Evolutionary conservation across 2,113 vertebrate genomes (phyloP), one percentile per base, ranked within the genome.

Genomic region (Oryzias melastigma): DNA sequence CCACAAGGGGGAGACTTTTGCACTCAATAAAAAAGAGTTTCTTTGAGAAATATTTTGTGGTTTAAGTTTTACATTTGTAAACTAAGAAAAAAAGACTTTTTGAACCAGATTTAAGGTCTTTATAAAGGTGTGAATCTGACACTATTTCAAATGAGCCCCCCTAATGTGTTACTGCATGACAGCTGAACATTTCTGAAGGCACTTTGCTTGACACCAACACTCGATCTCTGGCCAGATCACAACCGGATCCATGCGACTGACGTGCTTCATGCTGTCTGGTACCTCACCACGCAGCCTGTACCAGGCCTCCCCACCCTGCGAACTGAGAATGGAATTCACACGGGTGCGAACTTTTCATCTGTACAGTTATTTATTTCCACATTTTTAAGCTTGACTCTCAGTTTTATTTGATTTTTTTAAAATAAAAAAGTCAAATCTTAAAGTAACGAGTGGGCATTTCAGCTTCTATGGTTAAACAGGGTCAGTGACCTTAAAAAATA

Each of bases 181-280:
- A 35, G 35, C 35, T 35, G 35, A 12, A 13, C 35, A 35, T 35
- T 35, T 3, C 35, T 12, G 35, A 35, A 35, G 8, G 35, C 51
- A 22, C 47, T 17, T 54, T 60, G 29, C 29, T 54, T 40, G 52
- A 4, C 45, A 14, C 52, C 14, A 12, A 22, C 19, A 47, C 40
- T 42, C 60, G 45, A 5, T 57, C 14, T 46, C 13, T 65, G 14
- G 52, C 18, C 68, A 99, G 97, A 99, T 93, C 97, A 99, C 84
- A 99, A 99, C 87, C 87, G 96, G 67, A 94, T 95, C 69, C 97
- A 99, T 8, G 97, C 97, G 68, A 98, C 97, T 14, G 97, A 99
- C 1, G 97, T 99, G 18, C 91, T 99, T 1, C 97, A 99, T 10
- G 97, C 97, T 0, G 97, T 99, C 43, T 99, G 97, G 97, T 99